These are phyloP conservation scores for Argyra leucocephala DNA, from an alignment of 2,888 invertebrate species.

Conservation along the genomic window DNA sequence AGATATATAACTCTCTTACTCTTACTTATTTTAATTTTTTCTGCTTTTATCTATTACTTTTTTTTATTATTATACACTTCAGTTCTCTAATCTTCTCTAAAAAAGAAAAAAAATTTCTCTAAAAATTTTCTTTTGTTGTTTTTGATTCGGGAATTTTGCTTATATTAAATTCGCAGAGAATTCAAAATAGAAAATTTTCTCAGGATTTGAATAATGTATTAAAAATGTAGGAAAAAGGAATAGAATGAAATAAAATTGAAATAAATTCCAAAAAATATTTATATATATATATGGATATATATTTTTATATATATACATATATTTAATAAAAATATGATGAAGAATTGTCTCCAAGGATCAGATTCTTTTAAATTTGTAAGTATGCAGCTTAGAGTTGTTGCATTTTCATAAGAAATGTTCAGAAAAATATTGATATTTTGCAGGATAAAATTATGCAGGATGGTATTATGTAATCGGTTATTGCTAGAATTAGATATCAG, in stretches of 20 bases:
- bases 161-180: neutral
- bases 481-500: too few relatives aligned
- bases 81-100: too few relatives aligned
- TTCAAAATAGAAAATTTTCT: conserved; percentile 3
- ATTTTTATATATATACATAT: too few relatives aligned
- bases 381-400: too few relatives aligned
- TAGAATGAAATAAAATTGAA: neutral
- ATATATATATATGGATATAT: too few relatives aligned
- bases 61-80: neutral
- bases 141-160: neutral
- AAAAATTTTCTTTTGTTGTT: neutral
- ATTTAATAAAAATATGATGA: neutral
- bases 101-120: too few relatives aligned
- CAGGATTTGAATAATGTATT: conserved; percentile 5
- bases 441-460: too few relatives aligned
- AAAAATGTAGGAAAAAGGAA: neutral
- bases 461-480: too few relatives aligned
- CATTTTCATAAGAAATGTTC: too few relatives aligned
- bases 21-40: neutral
- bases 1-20: too few relatives aligned
- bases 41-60: neutral
- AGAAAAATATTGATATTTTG: too few relatives aligned
- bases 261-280: neutral
- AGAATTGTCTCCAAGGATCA: neutral
- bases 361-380: too few relatives aligned